Evolutionary conservation across 2,797 vertebrate genomes (phyloP), one percentile per base, ranked within the genome.

Genomic region (Sylvilagus floridanus): DNA sequence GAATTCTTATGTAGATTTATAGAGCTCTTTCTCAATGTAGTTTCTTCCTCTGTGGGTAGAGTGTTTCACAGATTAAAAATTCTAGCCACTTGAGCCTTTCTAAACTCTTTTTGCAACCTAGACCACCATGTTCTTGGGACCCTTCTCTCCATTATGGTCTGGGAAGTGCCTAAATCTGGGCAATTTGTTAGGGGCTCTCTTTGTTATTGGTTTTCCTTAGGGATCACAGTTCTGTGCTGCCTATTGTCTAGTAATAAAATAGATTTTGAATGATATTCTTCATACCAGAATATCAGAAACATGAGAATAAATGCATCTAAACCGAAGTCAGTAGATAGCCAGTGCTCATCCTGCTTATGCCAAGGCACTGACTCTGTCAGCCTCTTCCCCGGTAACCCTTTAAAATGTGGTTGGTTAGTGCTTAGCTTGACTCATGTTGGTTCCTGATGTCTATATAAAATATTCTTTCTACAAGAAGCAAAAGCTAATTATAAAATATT

Each of bases 1-100:
- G 28, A 87, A n/a, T 93, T 87, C 54, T 82, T 81, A 63, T 14
- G 30, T 63, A 71, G 7, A 86, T 90, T 93, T 90, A 28, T 81
- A 6, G 77, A 84, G 30, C 11, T 77, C 16, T 62, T 90, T 63
- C 52, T 69, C 47, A 57, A 42, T 65, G 75, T 76, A 69, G 62
- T 32, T 82, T 63, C 32, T 12, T 86, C 32, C 24, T 62, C 26
- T 79, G 68, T 75, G 69, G 32, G 13, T 86, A 54, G 26, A 13
- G 2, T 71, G 12, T 54, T 79, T 75, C 52, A 57, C 54, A 14
- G 17, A 57, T 57, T 13, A 13, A 69, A 81, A 79, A 75, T 93
- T 69, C 11, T 28, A 68, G 62, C 37, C 28, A n/a, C 62, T 93
- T 65, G 35, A 81, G 62, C 32, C 22, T 93, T 90, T 75, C 30